Evolutionary conservation across 2,113 vertebrate species (phyloP), one percentile per base, ranked within the genome.

Genomic region (Cebidichthys violaceus): DNA sequence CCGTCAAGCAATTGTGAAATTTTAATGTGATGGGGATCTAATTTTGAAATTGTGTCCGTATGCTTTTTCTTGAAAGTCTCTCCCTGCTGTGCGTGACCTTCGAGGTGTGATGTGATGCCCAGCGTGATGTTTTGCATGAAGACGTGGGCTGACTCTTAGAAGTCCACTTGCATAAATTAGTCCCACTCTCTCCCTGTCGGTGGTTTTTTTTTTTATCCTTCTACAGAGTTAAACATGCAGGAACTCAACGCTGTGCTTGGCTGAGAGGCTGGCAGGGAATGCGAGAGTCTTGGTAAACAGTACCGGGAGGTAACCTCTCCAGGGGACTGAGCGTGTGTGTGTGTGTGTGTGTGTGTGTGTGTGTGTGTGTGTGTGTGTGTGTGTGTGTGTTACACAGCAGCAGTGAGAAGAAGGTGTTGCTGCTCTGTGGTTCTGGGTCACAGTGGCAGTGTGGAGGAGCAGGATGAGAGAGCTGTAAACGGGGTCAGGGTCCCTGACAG

Each of bases 51-150:
- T 50, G 27, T 69, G 70, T 79, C 65, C 64, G 10, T 52, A 35
- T 68, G 66, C 50, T 70, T 70, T 87, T 73, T 64, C 79, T 31
- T 35, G 35, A 73, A 62, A 43, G 52, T 27, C 27, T 67, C 64
- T 57, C 33, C 88, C 87, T n/a, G 84, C 87, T 84, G 92, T 37
- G 91, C n/a, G 0, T 86, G 90, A 92, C 90, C 90, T 91, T 88
- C 82, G 55, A 54, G 75, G 70, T 81, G 80, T 68, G 84, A 90
- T 72, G 71, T 86, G 90, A 88, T 79, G 86, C 90, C 74, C 92
- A 90, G 91, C 82, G 18, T 88, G 89, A 75, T 50, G 81, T 82
- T 81, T 69, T 71, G 77, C 69, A 70, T 78, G 82, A 87, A 86
- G 83, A 80, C 67, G 68, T 75, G 77, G 66, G 81, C 83, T 75